Base-by-base conservation (phyloP, 2,888 invertebrate species). In the Drosophila sordidapex region DNA sequence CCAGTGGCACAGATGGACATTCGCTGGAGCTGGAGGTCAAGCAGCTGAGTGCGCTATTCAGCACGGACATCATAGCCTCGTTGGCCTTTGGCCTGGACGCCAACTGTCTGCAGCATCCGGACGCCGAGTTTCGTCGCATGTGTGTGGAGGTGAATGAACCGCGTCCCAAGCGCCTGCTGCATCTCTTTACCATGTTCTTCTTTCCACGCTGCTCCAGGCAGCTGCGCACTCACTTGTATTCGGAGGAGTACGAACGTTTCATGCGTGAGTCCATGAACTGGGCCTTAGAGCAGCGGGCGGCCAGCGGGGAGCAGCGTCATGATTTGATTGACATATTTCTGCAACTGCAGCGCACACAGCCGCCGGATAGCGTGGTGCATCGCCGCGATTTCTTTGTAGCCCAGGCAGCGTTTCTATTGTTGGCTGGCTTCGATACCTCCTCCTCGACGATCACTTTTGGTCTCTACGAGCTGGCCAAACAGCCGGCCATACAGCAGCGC, bases 301-400 rank as follows among this genome's bases (percentile, higher is more conserved):
- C 87, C 4, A 91, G 91, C 13, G 93, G 93, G 0, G 67, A 78
- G 1, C 91, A 91, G 35, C 89, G 94, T 6, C 91, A 93, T 53
- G 94, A 94, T 81, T 90, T 94, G 5, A 92, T 94, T 21, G 94
- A 94, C 53, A 87, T 94, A 21, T 88, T 94, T n/a, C 80, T 94
- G 54, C 92, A 93, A 35, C 67, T 94, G 35, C 93, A 91, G 62
- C 89, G 92, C 35, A 81, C 76, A 15, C 79, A 70, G 53, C 75
- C 63, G 1, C 52, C 35, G 43, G 77, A 79, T 11, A 85, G 83
- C 27, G 81, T 92, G 6, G 70, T 79, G 1, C 77, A 86, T 35
- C 76, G 81, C 0, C 81, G 77, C 4, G 92, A 92, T 36, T 82
- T 91, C 51, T 83, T 92, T 31, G 91, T 91, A 46, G 90, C 92